Conservation (phyloP, 2,113 vertebrate genomes). For the Gavialis gangeticus region DNA sequence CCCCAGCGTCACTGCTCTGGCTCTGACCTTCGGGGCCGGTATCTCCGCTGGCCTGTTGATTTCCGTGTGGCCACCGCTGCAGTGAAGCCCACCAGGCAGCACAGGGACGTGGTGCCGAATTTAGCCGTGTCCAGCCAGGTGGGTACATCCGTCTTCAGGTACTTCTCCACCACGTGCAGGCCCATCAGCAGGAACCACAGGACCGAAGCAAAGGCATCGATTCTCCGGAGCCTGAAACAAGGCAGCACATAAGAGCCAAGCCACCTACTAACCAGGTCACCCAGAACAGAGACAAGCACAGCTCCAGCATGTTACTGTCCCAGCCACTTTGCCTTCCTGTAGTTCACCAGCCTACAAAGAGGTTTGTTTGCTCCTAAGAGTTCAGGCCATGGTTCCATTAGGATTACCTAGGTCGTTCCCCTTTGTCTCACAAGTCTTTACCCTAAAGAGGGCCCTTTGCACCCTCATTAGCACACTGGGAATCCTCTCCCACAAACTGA, state of each 20-base stretch:
- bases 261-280: fast-evolving
- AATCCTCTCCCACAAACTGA: background rate
- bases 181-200: slow-evolving; percentile 91
- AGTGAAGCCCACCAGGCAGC: slow-evolving; percentile 92
- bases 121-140: slow-evolving; percentile 89
- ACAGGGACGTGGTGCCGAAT: slow-evolving; percentile 84
- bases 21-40: slow-evolving; percentile 97
- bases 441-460: background rate
- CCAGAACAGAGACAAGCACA: no score
- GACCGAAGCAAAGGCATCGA: slow-evolving; percentile 88
- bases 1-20: slow-evolving; percentile 86
- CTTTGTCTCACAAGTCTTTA: background rate
- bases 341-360: background rate
- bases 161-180: slow-evolving; percentile 84
- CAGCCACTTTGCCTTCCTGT: background rate
- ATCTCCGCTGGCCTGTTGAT: slow-evolving; percentile 85
- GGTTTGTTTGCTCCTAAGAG: background rate
- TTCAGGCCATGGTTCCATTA: background rate
- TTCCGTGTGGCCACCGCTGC: slow-evolving; percentile 92
- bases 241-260: background rate
- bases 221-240: slow-evolving; percentile 87
- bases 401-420: background rate
- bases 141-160: slow-evolving; percentile 75
- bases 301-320: background rate
- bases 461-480: background rate